A percentile compares a stretch with the other conserved stretches of the same genome.
phyloP scores from a whole-genome alignment of 2,113 vertebrate genomes.

The Limanda limanda region DNA sequence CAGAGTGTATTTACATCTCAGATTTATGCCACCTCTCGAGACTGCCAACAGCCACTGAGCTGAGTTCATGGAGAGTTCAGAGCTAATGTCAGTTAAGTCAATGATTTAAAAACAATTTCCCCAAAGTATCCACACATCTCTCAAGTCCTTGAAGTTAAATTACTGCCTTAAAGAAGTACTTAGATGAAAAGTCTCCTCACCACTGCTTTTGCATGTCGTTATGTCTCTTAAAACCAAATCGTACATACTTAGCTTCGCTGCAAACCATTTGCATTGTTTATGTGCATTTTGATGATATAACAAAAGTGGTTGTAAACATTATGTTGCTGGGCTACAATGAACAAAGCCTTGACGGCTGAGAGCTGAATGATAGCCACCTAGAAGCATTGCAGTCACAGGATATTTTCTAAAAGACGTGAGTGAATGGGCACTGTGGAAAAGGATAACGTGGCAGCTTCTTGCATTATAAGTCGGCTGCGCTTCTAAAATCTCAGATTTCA shows the following conservation, averaged over 20 bases:
- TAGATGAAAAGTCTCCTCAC: not conserved
- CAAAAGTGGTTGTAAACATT: not conserved
- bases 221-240: not conserved
- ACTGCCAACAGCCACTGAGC: slow-evolving; percentile 25
- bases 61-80: slow-evolving; percentile 33
- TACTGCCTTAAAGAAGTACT: not conserved
- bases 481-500: not conserved
- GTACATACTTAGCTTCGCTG: not conserved
- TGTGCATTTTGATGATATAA: not conserved
- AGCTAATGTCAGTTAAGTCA: slow-evolving; percentile 6
- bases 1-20: not conserved
- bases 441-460: not conserved
- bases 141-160: slow-evolving; percentile 2
- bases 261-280: not conserved
- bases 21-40: slow-evolving; percentile 1
- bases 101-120: slow-evolving; percentile 1
- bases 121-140: not conserved
- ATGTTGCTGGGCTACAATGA: not conserved
- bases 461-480: not conserved
- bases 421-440: not conserved
- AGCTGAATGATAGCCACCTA: not conserved
- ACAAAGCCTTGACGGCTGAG: not conserved
- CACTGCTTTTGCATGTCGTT: not conserved
- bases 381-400: not conserved
- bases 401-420: not conserved